Base-by-base conservation (phyloP, 1,140 invertebrate genomes). In the Heliothis virescens region DNA sequence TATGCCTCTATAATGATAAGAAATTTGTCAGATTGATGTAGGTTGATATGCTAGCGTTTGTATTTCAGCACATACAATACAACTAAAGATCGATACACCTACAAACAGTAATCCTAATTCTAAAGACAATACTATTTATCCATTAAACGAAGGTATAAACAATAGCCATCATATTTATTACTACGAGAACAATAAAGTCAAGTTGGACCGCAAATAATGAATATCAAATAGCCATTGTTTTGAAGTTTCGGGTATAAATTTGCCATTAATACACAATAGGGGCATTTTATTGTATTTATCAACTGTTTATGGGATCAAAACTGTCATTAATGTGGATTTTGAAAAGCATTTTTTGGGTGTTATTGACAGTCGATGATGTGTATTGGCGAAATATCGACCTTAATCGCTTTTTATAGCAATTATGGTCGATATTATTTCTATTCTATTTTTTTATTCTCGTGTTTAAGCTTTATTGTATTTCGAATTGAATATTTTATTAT, bases 301-400 rank as follows among this genome's bases (percentile, higher is more conserved):
- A 86, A 81, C 83, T 83, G 79, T 86, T 87, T 86, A 83, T n/a
- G n/a, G 75, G 60, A 80, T 89, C 73, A 78, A 82, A 85, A 86
- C 78, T 79, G 71, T 48, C 81, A 81, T 48, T 26, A 15, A 11
- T 16, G 52, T 3, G 26, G 62, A 53, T 74, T 62, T 73, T 50
- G 41, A 63, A 13, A 53, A 60, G 18, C 29, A 48, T 79, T 71
- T 71, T 79, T 50, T 71, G 5, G n/a, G n/a, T 41, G 62, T 65
- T 65, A 16, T 29, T 18, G 29, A 2, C 41, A 34, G 29, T 65
- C 9, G 16, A 15, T 26, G 2, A 41, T 41, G 34, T 65, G 34
- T 15, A 65, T 65, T 65, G 13, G n/a, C n/a, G n/a, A n/a, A n/a
- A n/a, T n/a, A n/a, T n/a, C n/a, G n/a, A n/a, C n/a, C n/a, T n/a